phyloP scores from a whole-genome alignment of 2,113 vertebrate species.

The Antennarius striatus region DNA sequence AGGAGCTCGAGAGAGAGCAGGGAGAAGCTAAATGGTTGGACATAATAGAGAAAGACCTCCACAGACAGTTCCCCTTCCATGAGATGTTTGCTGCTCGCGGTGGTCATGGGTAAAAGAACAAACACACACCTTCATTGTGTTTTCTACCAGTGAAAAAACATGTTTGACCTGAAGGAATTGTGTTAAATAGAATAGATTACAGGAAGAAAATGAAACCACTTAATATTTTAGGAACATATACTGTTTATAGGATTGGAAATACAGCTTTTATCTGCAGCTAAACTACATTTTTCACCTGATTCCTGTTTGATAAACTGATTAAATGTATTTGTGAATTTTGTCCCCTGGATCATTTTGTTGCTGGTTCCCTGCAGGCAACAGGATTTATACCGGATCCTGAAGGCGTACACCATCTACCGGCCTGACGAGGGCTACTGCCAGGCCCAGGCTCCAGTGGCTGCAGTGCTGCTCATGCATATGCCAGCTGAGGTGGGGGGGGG shows the following conservation, averaged over 20 bases:
- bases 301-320: too few species aligned
- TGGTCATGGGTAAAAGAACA: slow-evolving; percentile 84
- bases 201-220: too few species aligned
- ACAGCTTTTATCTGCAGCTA: background rate
- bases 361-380: slow-evolving; percentile 80
- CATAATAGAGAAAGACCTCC: slow-evolving; percentile 92
- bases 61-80: slow-evolving; percentile 92
- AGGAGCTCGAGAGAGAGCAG: slow-evolving; percentile 87
- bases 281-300: background rate
- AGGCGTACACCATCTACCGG: slow-evolving; percentile 90
- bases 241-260: too few species aligned
- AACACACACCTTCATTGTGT: background rate
- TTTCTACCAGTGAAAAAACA: background rate
- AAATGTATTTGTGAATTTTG: background rate
- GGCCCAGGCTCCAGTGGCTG: slow-evolving; percentile 90
- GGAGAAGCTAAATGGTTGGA: slow-evolving; percentile 93
- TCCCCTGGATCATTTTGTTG: background rate
- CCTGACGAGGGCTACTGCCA: slow-evolving; percentile 93
- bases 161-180: too few species aligned
- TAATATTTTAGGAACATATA: too few species aligned
- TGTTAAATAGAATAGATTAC: too few species aligned
- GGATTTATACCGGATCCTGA: slow-evolving; percentile 89
- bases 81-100: slow-evolving; percentile 93
- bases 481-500: slow-evolving; percentile 85
- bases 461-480: slow-evolving; percentile 94